phyloP scores from a whole-genome alignment of 2,888 invertebrate genomes.

The Tenthredo notha region DNA sequence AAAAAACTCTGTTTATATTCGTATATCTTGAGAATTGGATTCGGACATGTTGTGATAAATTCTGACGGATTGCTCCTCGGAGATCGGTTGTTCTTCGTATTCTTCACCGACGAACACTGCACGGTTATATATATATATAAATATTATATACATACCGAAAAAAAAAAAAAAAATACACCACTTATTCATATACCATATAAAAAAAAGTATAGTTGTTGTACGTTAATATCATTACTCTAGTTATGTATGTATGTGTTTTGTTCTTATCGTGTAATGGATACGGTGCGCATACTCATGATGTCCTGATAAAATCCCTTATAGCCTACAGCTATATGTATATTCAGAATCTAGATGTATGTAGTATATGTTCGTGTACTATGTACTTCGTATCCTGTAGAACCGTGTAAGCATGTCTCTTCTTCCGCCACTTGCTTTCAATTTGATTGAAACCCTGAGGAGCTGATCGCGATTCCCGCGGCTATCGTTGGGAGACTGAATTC shows the following conservation, averaged over 20 bases:
- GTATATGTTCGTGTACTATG: background rate
- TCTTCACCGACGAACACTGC: background rate
- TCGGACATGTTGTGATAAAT: conserved; percentile 70
- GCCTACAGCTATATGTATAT: background rate
- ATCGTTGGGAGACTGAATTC: background rate
- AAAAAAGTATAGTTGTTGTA: too few species aligned
- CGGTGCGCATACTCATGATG: background rate
- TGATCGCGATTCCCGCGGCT: conserved; percentile 16
- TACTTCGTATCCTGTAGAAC: background rate
- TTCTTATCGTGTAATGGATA: background rate
- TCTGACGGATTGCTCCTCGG: conserved; percentile 61
- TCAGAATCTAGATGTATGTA: too few species aligned
- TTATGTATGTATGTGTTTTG: background rate
- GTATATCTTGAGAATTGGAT: conserved; percentile 76
- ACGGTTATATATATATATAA: background rate
- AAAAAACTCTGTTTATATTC: conserved; percentile 65
- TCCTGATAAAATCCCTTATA: background rate
- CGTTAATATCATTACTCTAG: too few species aligned
- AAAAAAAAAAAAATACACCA: too few species aligned
- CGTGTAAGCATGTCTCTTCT: background rate
- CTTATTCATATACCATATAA: background rate
- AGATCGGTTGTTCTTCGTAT: background rate
- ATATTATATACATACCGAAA: background rate
- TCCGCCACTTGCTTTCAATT: conserved; percentile 39
- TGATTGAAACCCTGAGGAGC: conserved; percentile 20